phyloP scores from a whole-genome alignment of 1,140 invertebrate species.

The Heliconius congener region DNA sequence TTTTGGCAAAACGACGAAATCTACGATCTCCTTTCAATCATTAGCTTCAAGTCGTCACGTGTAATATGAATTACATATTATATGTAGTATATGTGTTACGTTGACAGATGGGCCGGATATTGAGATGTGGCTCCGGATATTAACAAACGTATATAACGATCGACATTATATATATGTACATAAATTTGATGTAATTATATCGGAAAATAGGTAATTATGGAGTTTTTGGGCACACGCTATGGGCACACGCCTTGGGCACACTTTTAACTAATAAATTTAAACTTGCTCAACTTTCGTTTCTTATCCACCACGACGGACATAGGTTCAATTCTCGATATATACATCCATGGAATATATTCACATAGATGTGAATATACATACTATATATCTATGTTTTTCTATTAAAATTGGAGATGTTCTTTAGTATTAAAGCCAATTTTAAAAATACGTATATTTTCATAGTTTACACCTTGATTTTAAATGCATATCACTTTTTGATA shows the following conservation, averaged over 20 bases:
- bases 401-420: too few species aligned
- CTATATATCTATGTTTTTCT: too few species aligned
- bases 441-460: too few species aligned
- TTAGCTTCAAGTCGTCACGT: slow-evolving; percentile 25
- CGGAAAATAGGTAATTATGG: not conserved
- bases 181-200: not conserved
- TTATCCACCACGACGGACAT: too few species aligned
- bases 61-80: slow-evolving; percentile 26
- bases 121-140: slow-evolving; percentile 63
- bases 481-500: not conserved
- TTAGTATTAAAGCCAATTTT: too few species aligned
- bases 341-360: too few species aligned
- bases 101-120: slow-evolving; percentile 64
- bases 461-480: too few species aligned
- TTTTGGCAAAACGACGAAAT: not conserved
- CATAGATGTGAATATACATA: too few species aligned
- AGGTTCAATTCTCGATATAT: too few species aligned
- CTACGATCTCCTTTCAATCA: slow-evolving; percentile 8
- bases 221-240: not conserved
- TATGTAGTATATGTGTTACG: slow-evolving; percentile 34
- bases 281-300: too few species aligned
- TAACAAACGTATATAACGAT: slow-evolving; percentile 34
- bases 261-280: too few species aligned
- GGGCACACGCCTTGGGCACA: not conserved
- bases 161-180: not conserved